These are phyloP conservation scores for Anneissia japonica DNA, from an alignment of 35 echinoderm and acorn worm genomes.

Conservation along the genomic window DNA sequence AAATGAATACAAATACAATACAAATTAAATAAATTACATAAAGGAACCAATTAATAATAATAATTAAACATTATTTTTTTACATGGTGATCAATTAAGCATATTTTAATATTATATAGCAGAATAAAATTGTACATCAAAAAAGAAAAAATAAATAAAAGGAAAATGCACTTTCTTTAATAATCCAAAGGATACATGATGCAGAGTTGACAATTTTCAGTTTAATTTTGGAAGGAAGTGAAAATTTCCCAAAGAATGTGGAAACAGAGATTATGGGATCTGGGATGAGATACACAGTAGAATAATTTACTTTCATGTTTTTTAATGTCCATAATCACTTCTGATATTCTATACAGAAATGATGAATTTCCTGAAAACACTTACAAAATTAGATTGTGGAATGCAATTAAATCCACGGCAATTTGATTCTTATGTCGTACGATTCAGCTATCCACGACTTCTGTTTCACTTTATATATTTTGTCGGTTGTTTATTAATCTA, in stretches of 20 bases:
- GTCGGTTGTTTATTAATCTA: not conserved
- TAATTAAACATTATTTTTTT: no score
- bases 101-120: no score
- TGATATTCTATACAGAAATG: not conserved
- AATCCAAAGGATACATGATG: no score
- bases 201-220: no score
- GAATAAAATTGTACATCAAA: no score
- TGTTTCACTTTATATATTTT: not conserved
- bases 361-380: not conserved
- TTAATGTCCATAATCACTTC: not conserved
- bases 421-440: not conserved
- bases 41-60: no score
- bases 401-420: not conserved
- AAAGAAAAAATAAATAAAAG: no score
- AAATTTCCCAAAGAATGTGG: not conserved
- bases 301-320: conserved; percentile 2
- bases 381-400: not conserved
- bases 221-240: not conserved
- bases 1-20: no score
- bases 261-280: not conserved
- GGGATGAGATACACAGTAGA: not conserved
- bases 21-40: no score
- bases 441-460: not conserved
- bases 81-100: no score
- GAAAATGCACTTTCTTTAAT: no score